Evolutionary conservation across 2,797 vertebrate species (phyloP).

Genomic region (Bovichtus variegatus): DNA sequence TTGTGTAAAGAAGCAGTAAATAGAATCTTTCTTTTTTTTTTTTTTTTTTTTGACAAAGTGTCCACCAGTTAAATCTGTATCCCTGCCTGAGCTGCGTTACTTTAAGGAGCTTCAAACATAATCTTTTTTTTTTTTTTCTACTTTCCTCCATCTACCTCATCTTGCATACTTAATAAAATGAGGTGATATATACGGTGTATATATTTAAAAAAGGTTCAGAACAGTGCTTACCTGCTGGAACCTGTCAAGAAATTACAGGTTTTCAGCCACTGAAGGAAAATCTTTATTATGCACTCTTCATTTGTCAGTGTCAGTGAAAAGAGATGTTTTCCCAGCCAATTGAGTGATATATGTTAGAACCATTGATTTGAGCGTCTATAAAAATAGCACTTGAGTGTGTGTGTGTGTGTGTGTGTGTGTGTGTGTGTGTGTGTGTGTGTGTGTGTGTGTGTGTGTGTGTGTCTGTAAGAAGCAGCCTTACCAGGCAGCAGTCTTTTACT

Average conservation of each 20-base stretch:
- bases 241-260: slow-evolving; percentile 20
- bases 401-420: slow-evolving; percentile 13
- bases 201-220: background rate
- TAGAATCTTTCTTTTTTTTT: background rate
- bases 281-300: slow-evolving; percentile 74
- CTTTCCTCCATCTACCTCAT: background rate
- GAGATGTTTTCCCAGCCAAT: slow-evolving; percentile 72
- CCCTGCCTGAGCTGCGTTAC: background rate
- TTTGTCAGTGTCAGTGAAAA: slow-evolving; percentile 78
- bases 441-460: background rate
- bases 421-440: slow-evolving; percentile 16
- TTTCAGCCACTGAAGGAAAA: slow-evolving; percentile 54
- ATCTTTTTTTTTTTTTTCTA: background rate
- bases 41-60: too few species aligned
- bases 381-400: slow-evolving; percentile 52
- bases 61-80: slow-evolving; percentile 26
- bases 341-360: slow-evolving; percentile 75
- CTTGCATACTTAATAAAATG: slow-evolving; percentile 1
- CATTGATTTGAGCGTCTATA: slow-evolving; percentile 69
- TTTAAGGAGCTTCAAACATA: background rate
- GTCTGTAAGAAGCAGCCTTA: background rate
- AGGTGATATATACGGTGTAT: background rate
- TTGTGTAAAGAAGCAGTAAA: background rate
- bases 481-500: slow-evolving; percentile 2
- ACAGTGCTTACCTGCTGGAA: background rate